A percentile compares a stretch with the other conserved stretches of the same genome.
phyloP scores from a whole-genome alignment of 2,113 vertebrate genomes.

The Poicephalus meyeri region DNA sequence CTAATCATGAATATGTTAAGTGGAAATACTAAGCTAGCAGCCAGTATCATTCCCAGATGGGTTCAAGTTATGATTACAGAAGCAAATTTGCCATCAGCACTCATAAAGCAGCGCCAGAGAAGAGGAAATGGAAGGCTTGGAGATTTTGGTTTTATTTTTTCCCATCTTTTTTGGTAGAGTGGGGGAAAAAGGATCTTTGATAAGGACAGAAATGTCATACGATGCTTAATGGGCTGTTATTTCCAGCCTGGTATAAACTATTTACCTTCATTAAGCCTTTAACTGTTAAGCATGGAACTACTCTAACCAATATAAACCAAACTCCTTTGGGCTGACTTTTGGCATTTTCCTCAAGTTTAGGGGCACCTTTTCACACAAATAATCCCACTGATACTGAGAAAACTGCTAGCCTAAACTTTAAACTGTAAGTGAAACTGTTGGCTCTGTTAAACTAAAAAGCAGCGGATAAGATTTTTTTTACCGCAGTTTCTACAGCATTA shows the following conservation, averaged over 20 bases:
- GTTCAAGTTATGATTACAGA: constrained; percentile 83
- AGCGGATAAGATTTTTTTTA: background rate
- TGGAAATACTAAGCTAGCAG: constrained; percentile 79
- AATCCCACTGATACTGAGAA: background rate
- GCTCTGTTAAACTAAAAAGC: background rate
- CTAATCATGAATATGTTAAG: constrained; percentile 83
- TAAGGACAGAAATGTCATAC: background rate
- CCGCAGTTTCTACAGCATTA: background rate
- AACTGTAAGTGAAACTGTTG: background rate
- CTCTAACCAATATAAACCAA: background rate
- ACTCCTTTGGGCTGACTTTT: background rate
- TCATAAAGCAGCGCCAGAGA: constrained; percentile 65
- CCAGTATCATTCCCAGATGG: constrained; percentile 79
- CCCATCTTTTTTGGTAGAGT: background rate
- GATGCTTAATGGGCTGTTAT: background rate
- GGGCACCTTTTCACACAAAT: background rate
- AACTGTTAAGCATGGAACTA: background rate
- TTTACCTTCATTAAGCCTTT: background rate
- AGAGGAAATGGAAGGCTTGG: constrained; percentile 64
- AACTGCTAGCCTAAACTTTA: background rate
- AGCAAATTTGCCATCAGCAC: constrained; percentile 79
- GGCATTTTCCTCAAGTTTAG: background rate
- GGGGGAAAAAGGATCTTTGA: background rate
- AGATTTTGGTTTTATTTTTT: background rate
- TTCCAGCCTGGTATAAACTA: background rate